Base-by-base conservation (phyloP, 2,888 invertebrate species). In the Chrysopilus asiliformis region DNA sequence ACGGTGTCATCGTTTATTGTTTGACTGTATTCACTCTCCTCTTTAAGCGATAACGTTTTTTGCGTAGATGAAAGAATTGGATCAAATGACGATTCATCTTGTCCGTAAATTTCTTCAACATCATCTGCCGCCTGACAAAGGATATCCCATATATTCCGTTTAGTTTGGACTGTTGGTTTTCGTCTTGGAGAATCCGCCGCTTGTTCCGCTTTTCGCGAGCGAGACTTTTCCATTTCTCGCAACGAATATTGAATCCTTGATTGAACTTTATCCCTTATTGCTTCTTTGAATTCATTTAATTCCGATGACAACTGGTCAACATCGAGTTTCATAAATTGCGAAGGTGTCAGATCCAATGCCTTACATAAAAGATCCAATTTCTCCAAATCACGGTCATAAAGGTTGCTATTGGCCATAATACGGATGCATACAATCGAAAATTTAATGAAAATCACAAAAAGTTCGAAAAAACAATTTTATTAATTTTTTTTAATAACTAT, bases 131-230 rank as follows among this genome's bases (percentile, higher is more conserved):
- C 53, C 17, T 38, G 5, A 0, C 47, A 36, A 3, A 59, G 36
- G 17, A 59, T 56, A 0, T 47, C 44, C 51, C 53, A 56, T 7
- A 58, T 48, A 36, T 47, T 46, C 2, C 42, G n/a, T n/a, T n/a
- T n/a, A n/a, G n/a, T n/a, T n/a, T n/a, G n/a, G n/a, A n/a, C n/a
- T n/a, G n/a, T n/a, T n/a, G n/a, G n/a, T n/a, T n/a, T n/a, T n/a
- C n/a, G 8, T 10, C 24, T n/a, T 26, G 13, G 13, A 26, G 26
- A 3, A 26, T 14, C 26, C 7, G 26, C 26, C 6, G 13, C 5
- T 10, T 26, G 8, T 10, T 14, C 5, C 6, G 2, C 8, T 5
- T 5, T 7, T 9, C 10, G 13, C 10, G 22, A 22, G 7, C 26
- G 26, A 7, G 14, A 2, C 14, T 26, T 5, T 2, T 14, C 13